phyloP scores from a whole-genome alignment of 2,113 vertebrate genomes.

The Oncorhynchus mykiss region DNA sequence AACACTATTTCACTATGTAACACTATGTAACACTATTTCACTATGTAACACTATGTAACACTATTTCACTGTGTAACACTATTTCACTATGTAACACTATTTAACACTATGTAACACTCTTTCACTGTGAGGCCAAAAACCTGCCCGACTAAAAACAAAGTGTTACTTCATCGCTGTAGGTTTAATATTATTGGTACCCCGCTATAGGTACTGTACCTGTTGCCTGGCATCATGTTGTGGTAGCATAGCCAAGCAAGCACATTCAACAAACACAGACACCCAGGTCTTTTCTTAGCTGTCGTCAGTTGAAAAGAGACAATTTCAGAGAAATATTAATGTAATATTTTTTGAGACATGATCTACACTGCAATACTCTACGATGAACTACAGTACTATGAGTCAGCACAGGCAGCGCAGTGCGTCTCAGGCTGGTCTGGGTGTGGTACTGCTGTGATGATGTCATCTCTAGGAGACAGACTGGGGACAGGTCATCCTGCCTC shows the following conservation, averaged over 20 bases:
- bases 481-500: conserved; percentile 48
- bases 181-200: background rate
- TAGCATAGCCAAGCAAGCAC: background rate
- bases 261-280: background rate
- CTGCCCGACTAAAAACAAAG: background rate
- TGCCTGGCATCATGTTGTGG: background rate
- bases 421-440: conserved; percentile 28
- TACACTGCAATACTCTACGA: conserved; percentile 56
- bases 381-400: conserved; percentile 54
- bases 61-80: too few relatives aligned
- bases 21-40: too few relatives aligned
- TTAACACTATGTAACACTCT: too few relatives aligned
- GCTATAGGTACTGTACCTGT: background rate
- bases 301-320: conserved; percentile 32
- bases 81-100: too few relatives aligned
- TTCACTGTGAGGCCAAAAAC: background rate
- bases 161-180: background rate
- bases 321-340: conserved; percentile 55
- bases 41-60: too few relatives aligned
- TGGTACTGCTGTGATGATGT: background rate
- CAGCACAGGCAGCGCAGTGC: conserved; percentile 55
- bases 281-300: conserved; percentile 20
- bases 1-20: too few relatives aligned
- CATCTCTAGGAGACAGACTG: conserved; percentile 18
- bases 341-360: conserved; percentile 31